Evolutionary conservation across 2,113 vertebrate genomes (phyloP).

Genomic region (Nyctibius bracteatus): DNA sequence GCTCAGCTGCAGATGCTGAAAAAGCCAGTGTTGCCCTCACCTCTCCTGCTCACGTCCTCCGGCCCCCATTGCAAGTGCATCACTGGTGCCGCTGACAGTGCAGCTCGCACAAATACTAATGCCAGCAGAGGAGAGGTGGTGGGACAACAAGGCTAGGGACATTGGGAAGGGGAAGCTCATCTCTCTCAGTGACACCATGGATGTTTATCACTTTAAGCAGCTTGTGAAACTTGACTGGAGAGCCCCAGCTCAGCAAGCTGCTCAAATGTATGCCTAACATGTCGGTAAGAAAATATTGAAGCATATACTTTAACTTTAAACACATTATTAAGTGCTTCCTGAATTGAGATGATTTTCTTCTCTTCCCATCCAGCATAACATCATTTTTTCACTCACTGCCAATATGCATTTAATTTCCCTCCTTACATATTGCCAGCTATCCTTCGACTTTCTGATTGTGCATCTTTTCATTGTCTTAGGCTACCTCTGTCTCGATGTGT

Average conservation of each 20-base stretch:
- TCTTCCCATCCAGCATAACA: not conserved
- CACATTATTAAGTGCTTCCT: slow-evolving; percentile 28
- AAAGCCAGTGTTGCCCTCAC: not conserved
- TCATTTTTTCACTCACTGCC: slow-evolving; percentile 21
- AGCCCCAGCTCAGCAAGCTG: not conserved
- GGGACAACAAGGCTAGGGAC: not conserved
- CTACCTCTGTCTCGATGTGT: not conserved
- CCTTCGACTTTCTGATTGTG: not conserved
- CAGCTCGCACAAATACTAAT: not conserved
- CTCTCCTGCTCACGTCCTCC: not conserved
- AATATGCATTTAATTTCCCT: not conserved
- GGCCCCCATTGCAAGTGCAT: not conserved
- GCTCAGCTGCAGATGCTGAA: not conserved
- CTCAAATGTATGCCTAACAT: not conserved
- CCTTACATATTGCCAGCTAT: not conserved
- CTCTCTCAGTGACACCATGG: not conserved
- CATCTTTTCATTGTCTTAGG: not conserved
- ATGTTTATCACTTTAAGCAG: not conserved
- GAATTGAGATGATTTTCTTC: not conserved
- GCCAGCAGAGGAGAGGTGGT: not conserved
- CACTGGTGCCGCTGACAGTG: not conserved
- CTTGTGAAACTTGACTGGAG: not conserved
- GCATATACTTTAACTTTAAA: slow-evolving; percentile 37
- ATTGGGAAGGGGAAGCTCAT: not conserved
- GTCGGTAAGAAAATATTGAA: not conserved